Percentiles rank a stretch among this genome's conserved stretches.
phyloP scores from a whole-genome alignment of 2,797 vertebrate genomes.

The Triplophysa bombifrons region DNA sequence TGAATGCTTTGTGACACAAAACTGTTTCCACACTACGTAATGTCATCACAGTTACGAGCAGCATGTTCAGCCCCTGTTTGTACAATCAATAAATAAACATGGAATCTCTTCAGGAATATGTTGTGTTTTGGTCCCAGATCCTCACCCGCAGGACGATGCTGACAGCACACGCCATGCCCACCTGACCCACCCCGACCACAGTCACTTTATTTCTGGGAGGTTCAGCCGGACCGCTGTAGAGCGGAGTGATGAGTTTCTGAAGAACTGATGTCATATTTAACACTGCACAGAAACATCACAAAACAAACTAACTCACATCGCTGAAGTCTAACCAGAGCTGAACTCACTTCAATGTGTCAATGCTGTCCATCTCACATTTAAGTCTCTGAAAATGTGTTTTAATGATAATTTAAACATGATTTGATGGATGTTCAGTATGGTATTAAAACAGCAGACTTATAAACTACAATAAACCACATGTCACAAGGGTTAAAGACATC shows the following conservation, averaged over 20 bases:
- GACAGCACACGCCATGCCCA: constrained; percentile 83
- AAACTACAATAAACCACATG: not conserved
- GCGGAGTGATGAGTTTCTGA: constrained; percentile 84
- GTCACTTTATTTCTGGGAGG: constrained; percentile 84
- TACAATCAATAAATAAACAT: not conserved
- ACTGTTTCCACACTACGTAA: no score
- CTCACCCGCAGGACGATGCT: constrained; percentile 80
- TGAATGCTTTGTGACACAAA: no score
- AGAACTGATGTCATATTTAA: constrained; percentile 85
- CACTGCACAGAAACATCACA: constrained; percentile 30
- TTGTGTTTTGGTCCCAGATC: constrained; percentile 24
- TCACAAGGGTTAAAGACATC: no score
- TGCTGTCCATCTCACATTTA: no score
- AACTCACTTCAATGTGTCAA: not conserved
- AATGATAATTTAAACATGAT: not conserved
- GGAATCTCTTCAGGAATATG: not conserved
- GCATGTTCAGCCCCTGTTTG: not conserved
- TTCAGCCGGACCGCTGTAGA: constrained; percentile 59
- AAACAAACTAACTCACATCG: no score
- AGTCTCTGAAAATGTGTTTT: no score
- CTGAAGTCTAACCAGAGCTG: not conserved
- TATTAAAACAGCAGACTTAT: not conserved
- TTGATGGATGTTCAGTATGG: not conserved
- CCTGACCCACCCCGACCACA: constrained; percentile 80
- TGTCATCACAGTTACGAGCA: no score